phyloP scores from a whole-genome alignment of 1,140 invertebrate genomes.

The Penaeus japonicus region DNA sequence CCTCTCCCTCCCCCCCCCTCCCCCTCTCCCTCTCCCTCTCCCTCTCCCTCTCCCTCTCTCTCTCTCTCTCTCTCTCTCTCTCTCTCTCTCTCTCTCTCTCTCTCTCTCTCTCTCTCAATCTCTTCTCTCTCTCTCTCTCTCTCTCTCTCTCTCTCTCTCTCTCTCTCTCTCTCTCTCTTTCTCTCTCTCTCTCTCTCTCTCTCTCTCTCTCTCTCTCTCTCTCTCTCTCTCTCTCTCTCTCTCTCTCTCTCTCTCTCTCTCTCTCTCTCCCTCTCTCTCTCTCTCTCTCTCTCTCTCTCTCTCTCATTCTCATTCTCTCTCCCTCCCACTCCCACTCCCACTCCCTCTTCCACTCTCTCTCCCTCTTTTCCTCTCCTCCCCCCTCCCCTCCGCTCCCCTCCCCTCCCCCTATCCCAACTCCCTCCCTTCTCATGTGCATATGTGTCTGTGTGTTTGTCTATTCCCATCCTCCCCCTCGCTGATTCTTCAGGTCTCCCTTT shows the following conservation, averaged over 20 bases:
- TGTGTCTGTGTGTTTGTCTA: neutral
- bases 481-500: neutral
- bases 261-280: neutral
- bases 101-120: no score
- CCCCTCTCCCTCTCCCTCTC: no score
- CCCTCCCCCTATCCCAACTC: neutral
- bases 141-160: no score
- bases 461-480: neutral
- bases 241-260: neutral
- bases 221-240: no score
- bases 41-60: no score
- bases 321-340: neutral
- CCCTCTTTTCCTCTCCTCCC: neutral
- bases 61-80: no score
- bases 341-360: neutral
- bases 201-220: no score
- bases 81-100: no score
- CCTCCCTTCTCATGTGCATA: neutral
- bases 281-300: neutral
- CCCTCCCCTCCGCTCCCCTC: neutral
- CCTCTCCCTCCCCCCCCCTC: no score
- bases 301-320: neutral
- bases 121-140: no score
- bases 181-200: no score
- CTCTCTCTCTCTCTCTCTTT: no score